Percentiles rank a stretch among this genome's conserved stretches.
These are phyloP conservation scores for Dreissena polymorpha DNA, from an alignment of 1,140 invertebrate species.

Conservation along the genomic window DNA sequence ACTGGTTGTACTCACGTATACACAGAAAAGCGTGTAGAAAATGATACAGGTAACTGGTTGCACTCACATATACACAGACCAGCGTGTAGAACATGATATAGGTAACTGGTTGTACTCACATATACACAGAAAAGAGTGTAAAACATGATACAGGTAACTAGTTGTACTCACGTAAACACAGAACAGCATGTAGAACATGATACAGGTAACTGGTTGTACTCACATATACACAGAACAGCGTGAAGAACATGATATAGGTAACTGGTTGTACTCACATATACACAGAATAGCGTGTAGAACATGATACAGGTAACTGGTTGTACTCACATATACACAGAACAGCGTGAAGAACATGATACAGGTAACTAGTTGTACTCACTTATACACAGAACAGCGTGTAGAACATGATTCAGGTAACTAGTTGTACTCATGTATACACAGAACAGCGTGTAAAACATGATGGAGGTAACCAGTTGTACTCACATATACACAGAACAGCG, in stretches of 20 bases:
- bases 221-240: slow-evolving; percentile 93
- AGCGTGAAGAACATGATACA: slow-evolving; percentile 95
- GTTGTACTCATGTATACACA: slow-evolving; percentile 88
- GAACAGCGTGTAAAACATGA: slow-evolving; percentile 94
- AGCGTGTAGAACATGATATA: slow-evolving; percentile 95
- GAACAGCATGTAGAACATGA: slow-evolving; percentile 94
- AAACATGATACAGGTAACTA: slow-evolving; percentile 93
- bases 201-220: slow-evolving; percentile 83
- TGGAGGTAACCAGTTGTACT: slow-evolving; percentile 79
- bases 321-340: slow-evolving; percentile 91
- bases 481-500: slow-evolving; percentile 93
- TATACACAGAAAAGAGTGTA: slow-evolving; percentile 94
- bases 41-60: slow-evolving; percentile 87
- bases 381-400: slow-evolving; percentile 94
- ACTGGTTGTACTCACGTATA: slow-evolving; percentile 86
- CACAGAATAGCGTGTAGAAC: slow-evolving; percentile 93
- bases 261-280: slow-evolving; percentile 86
- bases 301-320: slow-evolving; percentile 87
- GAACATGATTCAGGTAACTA: slow-evolving; percentile 93
- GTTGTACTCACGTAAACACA: slow-evolving; percentile 88
- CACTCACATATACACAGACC: slow-evolving; percentile 90
- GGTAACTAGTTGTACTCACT: slow-evolving; percentile 83
- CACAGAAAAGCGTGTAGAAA: slow-evolving; percentile 93
- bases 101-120: slow-evolving; percentile 83
- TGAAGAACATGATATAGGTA: slow-evolving; percentile 96